phyloP scores from a whole-genome alignment of 1,140 invertebrate species.

The Lordiphosa mommai region DNA sequence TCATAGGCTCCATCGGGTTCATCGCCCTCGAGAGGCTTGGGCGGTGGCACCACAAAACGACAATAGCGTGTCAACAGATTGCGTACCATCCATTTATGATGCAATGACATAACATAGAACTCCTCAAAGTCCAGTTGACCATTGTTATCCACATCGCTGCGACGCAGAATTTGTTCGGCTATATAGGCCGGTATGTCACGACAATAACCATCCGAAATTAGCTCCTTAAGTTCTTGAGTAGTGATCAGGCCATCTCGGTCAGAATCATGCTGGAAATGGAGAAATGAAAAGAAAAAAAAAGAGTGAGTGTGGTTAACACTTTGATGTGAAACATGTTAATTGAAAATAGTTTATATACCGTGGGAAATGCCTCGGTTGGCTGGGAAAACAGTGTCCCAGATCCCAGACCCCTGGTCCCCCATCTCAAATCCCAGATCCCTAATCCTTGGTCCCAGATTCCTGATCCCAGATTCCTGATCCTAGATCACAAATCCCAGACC shows the following conservation, averaged over 20 bases:
- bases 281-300: slow-evolving; percentile 35
- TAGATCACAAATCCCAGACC: too few species aligned
- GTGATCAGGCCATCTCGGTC: slow-evolving; percentile 88
- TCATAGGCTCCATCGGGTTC: slow-evolving; percentile 88
- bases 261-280: slow-evolving; percentile 85
- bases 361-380: too few species aligned
- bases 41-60: slow-evolving; percentile 82
- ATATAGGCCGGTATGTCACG: slow-evolving; percentile 87
- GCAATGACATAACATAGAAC: slow-evolving; percentile 88
- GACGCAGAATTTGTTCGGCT: slow-evolving; percentile 85
- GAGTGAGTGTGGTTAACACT: too few species aligned
- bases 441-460: too few species aligned
- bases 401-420: too few species aligned
- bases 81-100: slow-evolving; percentile 82
- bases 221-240: slow-evolving; percentile 84
- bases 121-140: slow-evolving; percentile 88
- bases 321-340: too few species aligned
- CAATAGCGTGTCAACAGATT: slow-evolving; percentile 82
- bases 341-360: too few species aligned
- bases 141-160: slow-evolving; percentile 86
- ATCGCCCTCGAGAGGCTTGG: slow-evolving; percentile 79
- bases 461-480: too few species aligned
- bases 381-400: too few species aligned
- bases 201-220: slow-evolving; percentile 84
- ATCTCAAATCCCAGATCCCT: too few species aligned